A percentile compares a stretch with the other conserved stretches of the same genome.
phyloP scores from a whole-genome alignment of 2,113 vertebrate species.

The Chloroceryle aenea region DNA sequence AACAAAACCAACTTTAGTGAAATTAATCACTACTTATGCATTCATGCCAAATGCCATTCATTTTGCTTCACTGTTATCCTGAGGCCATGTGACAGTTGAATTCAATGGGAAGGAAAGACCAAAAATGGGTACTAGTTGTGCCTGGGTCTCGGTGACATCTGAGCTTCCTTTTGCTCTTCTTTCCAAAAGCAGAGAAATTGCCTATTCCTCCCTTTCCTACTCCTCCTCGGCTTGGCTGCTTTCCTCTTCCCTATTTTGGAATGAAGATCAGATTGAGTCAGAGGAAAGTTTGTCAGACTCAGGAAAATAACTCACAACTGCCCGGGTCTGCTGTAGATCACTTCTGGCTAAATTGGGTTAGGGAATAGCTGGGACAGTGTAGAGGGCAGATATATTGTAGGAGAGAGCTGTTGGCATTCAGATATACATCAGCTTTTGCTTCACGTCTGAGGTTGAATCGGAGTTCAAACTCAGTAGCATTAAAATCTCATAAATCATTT shows the following conservation, averaged over 20 bases:
- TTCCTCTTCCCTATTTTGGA: constrained; percentile 21
- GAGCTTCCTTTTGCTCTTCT: background rate
- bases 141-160: background rate
- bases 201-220: constrained; percentile 14
- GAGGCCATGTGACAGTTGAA: background rate
- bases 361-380: background rate
- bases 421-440: background rate
- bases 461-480: background rate
- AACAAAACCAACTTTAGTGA: background rate
- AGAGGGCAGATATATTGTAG: accelerated
- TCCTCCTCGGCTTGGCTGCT: constrained; percentile 9
- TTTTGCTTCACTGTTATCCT: background rate
- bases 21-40: background rate
- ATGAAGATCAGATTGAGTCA: constrained; percentile 32
- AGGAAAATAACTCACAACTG: background rate
- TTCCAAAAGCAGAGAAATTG: constrained; percentile 4
- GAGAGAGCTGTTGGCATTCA: background rate
- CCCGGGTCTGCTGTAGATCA: background rate
- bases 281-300: background rate
- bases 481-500: background rate
- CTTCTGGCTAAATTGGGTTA: background rate
- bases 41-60: background rate
- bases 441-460: background rate
- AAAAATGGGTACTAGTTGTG: background rate
- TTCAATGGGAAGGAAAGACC: background rate